These are phyloP conservation scores for Muricea muricata DNA, from an alignment of 92 coral and sea anemone species.

Conservation along the genomic window DNA sequence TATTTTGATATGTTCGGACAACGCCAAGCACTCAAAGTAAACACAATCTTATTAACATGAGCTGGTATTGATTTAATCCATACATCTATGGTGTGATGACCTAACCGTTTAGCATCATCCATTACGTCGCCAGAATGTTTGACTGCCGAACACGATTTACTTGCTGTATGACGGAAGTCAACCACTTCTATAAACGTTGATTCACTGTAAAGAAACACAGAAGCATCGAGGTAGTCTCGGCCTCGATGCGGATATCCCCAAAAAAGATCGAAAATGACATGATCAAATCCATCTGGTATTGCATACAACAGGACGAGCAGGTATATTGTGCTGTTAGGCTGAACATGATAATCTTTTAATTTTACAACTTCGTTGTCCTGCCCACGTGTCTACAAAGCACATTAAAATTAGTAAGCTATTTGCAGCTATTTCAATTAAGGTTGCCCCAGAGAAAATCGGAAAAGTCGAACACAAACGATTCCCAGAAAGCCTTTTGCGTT, in stretches of 20 bases:
- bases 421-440: background rate
- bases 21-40: slow-evolving; percentile 89
- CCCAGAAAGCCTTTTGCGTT: too few relatives aligned
- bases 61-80: slow-evolving; percentile 71
- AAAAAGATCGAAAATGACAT: slow-evolving; percentile 85
- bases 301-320: slow-evolving; percentile 87
- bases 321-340: slow-evolving; percentile 76
- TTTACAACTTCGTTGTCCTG: slow-evolving; percentile 33
- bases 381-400: slow-evolving; percentile 15
- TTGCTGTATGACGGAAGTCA: slow-evolving; percentile 33
- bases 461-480: too few relatives aligned
- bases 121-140: slow-evolving; percentile 88
- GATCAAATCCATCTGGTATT: slow-evolving; percentile 80
- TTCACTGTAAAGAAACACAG: slow-evolving; percentile 83
- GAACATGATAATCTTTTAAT: slow-evolving; percentile 75
- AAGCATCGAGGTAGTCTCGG: slow-evolving; percentile 80
- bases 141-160: slow-evolving; percentile 59
- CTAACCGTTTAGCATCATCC: slow-evolving; percentile 61
- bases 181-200: slow-evolving; percentile 57
- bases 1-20: slow-evolving; percentile 91
- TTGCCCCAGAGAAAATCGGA: slow-evolving; percentile 78
- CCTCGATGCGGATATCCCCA: slow-evolving; percentile 87
- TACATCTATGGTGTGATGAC: slow-evolving; percentile 86
- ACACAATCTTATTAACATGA: slow-evolving; percentile 80
- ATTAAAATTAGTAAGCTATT: slow-evolving; percentile 10